Base-by-base conservation (phyloP, 2,888 invertebrate species). In the Achlya flavicornis region DNA sequence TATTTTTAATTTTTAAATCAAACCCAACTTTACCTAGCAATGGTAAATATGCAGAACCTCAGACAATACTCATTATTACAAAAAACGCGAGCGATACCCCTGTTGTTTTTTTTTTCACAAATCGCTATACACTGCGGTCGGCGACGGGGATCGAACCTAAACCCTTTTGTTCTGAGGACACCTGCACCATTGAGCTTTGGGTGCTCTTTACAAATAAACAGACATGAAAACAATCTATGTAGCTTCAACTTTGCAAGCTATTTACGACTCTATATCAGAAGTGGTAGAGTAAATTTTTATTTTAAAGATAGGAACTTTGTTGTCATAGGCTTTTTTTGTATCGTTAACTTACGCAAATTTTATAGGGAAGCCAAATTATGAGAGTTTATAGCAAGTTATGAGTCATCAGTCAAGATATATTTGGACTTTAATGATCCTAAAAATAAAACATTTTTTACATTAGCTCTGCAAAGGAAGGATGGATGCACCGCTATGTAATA, bases 171-270 rank as follows among this genome's bases (percentile, higher is more conserved):
- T 87, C 78, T 75, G 68, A 74, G 84, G 81, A 92, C 93, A 93
- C 93, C 92, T 93, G 92, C 92, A 85, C 85, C 79, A 86, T 90
- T 82, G 82, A 87, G 83, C 85, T 76, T 80, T 90, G 90, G 92
- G 92, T 91, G 92, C 91, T 86, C 87, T 91, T 90, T 84, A 83
- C 72, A 66, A 74, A 73, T 63, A 69, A 61, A 79, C 75, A 90
- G 88, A 90, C 88, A 64, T 60, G 19, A 81, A 67, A 90, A 84
- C 46, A 77, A 63, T 73, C 0, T 79, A 87, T 63, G 53, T 66
- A 4, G 38, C 14, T 3, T 1, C 4, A 26, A 12, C 35, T 0
- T 0, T 3, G 4, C 16, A 68, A 3, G 0, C 0, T 0, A 80
- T 65, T 71, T 64, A 73, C 1, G n/a, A 70, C 66, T 66, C 65